Percentiles rank a stretch among this genome's conserved stretches.
These are phyloP conservation scores for Thereuonema tuberculata DNA, from an alignment of 1,140 invertebrate species.

Conservation along the genomic window DNA sequence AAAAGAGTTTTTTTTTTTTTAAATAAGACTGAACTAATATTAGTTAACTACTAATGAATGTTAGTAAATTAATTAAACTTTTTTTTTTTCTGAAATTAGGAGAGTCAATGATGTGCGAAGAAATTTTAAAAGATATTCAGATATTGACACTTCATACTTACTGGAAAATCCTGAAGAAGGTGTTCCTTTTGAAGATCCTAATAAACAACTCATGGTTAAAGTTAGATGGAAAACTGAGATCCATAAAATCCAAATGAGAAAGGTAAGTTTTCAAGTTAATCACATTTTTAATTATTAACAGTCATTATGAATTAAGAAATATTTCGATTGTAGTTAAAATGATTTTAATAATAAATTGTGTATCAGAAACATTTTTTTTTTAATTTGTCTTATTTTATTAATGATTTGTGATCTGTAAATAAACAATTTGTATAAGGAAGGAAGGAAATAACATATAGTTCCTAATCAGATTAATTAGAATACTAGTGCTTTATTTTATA, in stretches of 20 bases:
- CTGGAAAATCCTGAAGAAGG: background rate
- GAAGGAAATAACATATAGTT: no score
- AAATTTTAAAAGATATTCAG: background rate
- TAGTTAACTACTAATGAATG: background rate
- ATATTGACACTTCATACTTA: background rate
- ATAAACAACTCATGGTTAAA: background rate
- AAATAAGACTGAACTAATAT: background rate
- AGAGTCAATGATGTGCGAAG: background rate
- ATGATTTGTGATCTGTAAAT: no score
- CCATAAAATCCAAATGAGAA: background rate
- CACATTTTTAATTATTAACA: background rate
- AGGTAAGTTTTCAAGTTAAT: background rate
- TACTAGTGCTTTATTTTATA: no score
- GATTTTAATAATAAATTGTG: no score
- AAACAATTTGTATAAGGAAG: no score
- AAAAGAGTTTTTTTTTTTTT: no score
- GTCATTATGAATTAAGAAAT: background rate
- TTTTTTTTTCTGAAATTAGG: background rate
- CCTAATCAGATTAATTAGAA: no score
- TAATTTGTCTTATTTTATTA: no score
- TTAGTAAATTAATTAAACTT: background rate
- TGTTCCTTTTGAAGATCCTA: no score
- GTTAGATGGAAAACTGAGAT: background rate
- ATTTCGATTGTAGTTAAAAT: no score
- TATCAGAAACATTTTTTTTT: no score